Conservation (phyloP, 2,113 vertebrate genomes). For the Haemorhous mexicanus region DNA sequence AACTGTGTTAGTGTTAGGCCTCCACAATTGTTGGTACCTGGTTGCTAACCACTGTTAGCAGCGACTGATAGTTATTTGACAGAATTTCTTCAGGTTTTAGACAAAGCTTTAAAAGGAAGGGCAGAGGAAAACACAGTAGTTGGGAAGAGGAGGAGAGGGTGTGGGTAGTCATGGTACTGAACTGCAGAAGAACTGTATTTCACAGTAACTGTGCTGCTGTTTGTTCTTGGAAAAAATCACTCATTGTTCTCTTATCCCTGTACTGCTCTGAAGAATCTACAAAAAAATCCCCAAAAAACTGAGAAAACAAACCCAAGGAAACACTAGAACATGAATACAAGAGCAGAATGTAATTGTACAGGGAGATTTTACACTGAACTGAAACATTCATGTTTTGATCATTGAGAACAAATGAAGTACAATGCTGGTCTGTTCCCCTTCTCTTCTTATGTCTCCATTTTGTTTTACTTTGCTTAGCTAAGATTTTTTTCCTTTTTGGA, state of each 20-base stretch:
- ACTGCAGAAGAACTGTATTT: neutral
- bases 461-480: constrained; percentile 44
- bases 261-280: neutral
- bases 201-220: neutral
- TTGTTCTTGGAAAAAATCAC: neutral
- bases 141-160: neutral
- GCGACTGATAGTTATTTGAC: neutral
- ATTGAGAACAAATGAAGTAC: neutral
- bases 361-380: neutral
- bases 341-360: neutral
- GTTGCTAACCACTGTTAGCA: neutral
- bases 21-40: neutral
- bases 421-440: constrained; percentile 39
- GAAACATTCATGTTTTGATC: constrained; percentile 33
- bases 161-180: neutral
- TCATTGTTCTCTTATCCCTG: neutral
- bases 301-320: neutral
- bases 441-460: constrained; percentile 5
- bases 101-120: neutral
- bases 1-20: neutral
- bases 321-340: neutral
- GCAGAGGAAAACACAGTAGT: neutral
- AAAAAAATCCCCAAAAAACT: neutral
- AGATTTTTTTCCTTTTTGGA: constrained; percentile 42
- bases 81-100: neutral